phyloP scores from a whole-genome alignment of 2,888 invertebrate species.

The Periphyllus acericola region DNA sequence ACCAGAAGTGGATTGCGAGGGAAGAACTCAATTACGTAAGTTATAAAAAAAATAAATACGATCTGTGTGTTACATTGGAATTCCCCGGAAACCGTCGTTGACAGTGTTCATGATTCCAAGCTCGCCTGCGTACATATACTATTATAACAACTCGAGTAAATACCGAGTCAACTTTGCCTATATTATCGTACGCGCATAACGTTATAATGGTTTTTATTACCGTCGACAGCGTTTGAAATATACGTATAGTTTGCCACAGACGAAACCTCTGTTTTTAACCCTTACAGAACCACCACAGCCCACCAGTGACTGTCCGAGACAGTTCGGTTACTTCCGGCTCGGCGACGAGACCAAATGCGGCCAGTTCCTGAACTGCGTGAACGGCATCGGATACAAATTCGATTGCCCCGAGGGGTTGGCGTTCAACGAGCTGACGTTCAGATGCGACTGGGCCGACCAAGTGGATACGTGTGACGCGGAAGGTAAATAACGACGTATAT shows the following conservation, averaged over 20 bases:
- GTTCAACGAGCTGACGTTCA: conserved; percentile 77
- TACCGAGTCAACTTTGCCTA: not conserved
- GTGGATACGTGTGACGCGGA: conserved; percentile 83
- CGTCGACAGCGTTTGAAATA: too few species aligned
- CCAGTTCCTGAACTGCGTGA: conserved; percentile 83
- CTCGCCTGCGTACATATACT: not conserved
- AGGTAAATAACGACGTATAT: conserved; percentile 70
- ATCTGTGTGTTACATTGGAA: not conserved
- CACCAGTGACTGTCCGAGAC: conserved; percentile 83
- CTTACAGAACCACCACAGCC: conserved; percentile 76
- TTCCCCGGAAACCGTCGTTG: not conserved
- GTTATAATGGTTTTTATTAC: too few species aligned
- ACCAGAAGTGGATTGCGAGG: conserved; percentile 81
- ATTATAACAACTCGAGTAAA: not conserved
- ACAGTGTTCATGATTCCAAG: not conserved
- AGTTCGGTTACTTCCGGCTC: conserved; percentile 82
- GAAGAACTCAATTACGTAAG: conserved; percentile 77
- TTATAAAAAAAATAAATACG: conserved; percentile 64
- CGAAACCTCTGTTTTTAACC: too few species aligned
- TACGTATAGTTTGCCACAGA: too few species aligned
- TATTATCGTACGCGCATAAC: too few species aligned
- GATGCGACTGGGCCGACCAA: conserved; percentile 90
- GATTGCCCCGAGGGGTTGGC: conserved; percentile 87
- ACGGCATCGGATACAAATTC: conserved; percentile 77
- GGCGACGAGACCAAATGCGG: conserved; percentile 78